Conservation (phyloP, 2,797 vertebrate species). For the Lepilemur septentrionalis region DNA sequence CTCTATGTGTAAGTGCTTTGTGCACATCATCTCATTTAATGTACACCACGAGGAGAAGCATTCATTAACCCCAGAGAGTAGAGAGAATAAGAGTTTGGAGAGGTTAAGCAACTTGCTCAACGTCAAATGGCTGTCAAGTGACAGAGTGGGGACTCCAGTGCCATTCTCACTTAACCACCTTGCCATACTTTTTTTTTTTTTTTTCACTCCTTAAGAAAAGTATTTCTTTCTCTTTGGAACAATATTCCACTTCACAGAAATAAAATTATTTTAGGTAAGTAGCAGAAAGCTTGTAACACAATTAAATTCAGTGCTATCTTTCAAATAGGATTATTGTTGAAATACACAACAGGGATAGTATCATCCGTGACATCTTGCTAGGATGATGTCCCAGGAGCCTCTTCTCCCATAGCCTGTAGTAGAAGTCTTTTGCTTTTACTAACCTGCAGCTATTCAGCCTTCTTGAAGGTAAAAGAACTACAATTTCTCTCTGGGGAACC, state of each 20-base stretch:
- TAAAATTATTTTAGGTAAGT: conserved; percentile 11
- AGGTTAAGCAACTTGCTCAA: neutral
- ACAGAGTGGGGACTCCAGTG: neutral
- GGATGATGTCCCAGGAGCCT: neutral
- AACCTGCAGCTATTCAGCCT: neutral
- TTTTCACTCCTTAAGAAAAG: neutral
- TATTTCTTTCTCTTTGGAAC: neutral
- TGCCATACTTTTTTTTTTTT: neutral
- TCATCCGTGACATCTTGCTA: neutral
- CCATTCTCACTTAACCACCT: neutral
- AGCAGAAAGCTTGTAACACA: neutral
- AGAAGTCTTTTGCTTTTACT: neutral
- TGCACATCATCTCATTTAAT: neutral
- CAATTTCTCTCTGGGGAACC: neutral
- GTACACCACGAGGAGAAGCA: neutral
- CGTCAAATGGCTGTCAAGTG: neutral
- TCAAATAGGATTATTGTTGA: neutral
- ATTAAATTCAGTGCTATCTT: neutral
- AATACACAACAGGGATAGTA: neutral
- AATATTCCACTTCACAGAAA: neutral
- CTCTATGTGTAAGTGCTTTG: neutral
- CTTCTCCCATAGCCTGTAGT: neutral
- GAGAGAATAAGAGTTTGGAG: neutral
- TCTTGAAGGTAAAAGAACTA: neutral
- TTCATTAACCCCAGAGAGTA: neutral